These are phyloP conservation scores for Garra rufa DNA, from an alignment of 2,113 vertebrate species.

Conservation along the genomic window DNA sequence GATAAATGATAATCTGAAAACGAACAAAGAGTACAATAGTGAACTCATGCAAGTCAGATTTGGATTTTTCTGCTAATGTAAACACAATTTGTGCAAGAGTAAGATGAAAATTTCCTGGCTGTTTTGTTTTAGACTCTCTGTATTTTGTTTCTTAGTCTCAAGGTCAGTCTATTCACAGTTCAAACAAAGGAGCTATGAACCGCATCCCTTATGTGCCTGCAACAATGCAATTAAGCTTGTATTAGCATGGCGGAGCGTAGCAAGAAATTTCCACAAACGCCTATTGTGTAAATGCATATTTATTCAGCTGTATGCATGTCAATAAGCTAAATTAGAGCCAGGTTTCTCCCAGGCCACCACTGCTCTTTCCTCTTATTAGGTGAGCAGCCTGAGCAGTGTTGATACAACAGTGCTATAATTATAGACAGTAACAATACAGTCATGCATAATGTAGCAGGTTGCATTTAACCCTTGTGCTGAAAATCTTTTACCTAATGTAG, in stretches of 20 bases:
- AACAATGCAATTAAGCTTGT: constrained; percentile 7
- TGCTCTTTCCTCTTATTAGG: constrained; percentile 14
- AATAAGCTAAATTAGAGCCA: constrained; percentile 15
- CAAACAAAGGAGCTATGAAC: constrained; percentile 14
- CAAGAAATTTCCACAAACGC: constrained; percentile 4
- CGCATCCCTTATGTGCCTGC: not conserved
- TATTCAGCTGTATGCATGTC: not conserved
- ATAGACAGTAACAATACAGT: constrained; percentile 5
- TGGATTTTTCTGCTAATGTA: not conserved
- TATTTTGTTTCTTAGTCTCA: constrained; percentile 27
- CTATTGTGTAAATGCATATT: constrained; percentile 15
- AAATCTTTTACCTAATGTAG: too few relatives aligned
- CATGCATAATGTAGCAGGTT: constrained; percentile 19
- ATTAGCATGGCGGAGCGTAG: not conserved
- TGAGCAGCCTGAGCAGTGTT: constrained; percentile 13
- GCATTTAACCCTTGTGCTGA: not conserved
- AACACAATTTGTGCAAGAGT: not conserved
- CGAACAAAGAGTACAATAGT: not conserved
- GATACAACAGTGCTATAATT: not conserved
- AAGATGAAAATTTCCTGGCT: not conserved
- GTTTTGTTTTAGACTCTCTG: constrained; percentile 11
- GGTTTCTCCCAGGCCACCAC: constrained; percentile 18
- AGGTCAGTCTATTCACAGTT: constrained; percentile 35
- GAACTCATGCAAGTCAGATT: not conserved
- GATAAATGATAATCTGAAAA: not conserved